These are phyloP conservation scores for Pocillopora meandrina DNA, from an alignment of 92 coral and sea anemone genomes.

Conservation along the genomic window DNA sequence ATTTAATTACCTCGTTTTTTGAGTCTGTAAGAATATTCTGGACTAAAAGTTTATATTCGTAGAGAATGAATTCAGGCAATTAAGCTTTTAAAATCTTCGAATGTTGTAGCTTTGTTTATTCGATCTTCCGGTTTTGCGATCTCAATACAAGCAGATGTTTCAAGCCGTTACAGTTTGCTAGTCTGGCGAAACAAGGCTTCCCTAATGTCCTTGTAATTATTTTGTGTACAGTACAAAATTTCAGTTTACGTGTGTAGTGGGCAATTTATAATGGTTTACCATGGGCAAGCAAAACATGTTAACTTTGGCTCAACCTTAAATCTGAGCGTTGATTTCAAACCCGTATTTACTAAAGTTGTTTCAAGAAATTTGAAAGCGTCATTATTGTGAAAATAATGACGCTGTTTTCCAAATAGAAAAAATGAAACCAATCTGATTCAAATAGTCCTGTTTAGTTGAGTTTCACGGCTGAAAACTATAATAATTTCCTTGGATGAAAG, in stretches of 20 bases:
- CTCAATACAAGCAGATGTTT: slow-evolving; percentile 9
- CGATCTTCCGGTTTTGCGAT: background rate
- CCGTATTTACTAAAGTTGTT: background rate
- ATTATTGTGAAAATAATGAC: background rate
- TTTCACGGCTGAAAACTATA: background rate
- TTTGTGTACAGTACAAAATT: background rate
- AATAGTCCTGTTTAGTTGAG: background rate
- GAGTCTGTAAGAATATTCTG: too few relatives aligned
- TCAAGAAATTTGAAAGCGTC: background rate
- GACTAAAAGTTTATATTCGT: too few relatives aligned
- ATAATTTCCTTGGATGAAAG: too few relatives aligned
- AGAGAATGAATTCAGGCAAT: too few relatives aligned
- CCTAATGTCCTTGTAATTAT: background rate
- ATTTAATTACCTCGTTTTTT: background rate
- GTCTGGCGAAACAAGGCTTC: background rate
- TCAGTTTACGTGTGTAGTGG: background rate
- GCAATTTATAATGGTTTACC: background rate
- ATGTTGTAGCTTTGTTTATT: too few relatives aligned
- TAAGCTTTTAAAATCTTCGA: too few relatives aligned
- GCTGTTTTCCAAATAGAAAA: background rate
- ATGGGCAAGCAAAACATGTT: background rate
- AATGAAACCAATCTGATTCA: background rate
- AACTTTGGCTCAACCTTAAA: background rate
- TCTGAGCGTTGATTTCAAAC: background rate
- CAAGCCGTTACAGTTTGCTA: background rate